These are phyloP conservation scores for Leucophenga maculata DNA, from an alignment of 2,888 invertebrate genomes.

Conservation along the genomic window DNA sequence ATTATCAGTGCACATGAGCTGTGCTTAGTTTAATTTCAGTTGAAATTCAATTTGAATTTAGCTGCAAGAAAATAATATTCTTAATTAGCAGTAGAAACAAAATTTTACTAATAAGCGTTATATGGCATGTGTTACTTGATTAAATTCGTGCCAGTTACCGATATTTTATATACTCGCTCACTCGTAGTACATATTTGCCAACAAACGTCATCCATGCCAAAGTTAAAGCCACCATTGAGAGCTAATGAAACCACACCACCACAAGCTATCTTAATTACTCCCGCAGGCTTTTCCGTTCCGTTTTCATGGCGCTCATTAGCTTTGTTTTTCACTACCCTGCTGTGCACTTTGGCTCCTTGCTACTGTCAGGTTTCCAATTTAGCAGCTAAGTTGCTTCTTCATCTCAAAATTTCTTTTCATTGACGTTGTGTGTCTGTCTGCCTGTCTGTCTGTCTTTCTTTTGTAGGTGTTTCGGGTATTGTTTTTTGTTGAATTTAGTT, in stretches of 20 bases:
- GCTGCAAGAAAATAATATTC: too few species aligned
- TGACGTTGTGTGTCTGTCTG: too few species aligned
- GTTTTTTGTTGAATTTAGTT: neutral
- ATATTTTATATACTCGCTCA: neutral
- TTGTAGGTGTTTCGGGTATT: neutral
- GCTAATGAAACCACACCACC: neutral
- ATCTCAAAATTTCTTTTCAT: too few species aligned
- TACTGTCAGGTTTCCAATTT: neutral
- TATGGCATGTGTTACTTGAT: neutral
- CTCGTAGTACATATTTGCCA: neutral
- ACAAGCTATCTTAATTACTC: slow-evolving; percentile 44
- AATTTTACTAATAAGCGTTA: neutral
- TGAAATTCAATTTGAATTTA: neutral
- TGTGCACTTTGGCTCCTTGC: slow-evolving; percentile 1
- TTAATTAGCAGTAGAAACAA: too few species aligned
- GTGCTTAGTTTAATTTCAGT: neutral
- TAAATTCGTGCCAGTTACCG: slow-evolving; percentile 20
- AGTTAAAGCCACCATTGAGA: neutral
- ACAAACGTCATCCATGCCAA: neutral
- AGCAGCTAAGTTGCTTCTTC: too few species aligned
- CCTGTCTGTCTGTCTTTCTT: neutral
- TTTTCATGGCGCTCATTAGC: slow-evolving; percentile 57
- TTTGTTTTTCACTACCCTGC: slow-evolving; percentile 39
- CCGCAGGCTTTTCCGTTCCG: slow-evolving; percentile 59
- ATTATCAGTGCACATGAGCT: too few species aligned